Evolutionary conservation across 2,113 vertebrate species (phyloP), one percentile per base, ranked within the genome.

Genomic region (Phaetusa simplex): DNA sequence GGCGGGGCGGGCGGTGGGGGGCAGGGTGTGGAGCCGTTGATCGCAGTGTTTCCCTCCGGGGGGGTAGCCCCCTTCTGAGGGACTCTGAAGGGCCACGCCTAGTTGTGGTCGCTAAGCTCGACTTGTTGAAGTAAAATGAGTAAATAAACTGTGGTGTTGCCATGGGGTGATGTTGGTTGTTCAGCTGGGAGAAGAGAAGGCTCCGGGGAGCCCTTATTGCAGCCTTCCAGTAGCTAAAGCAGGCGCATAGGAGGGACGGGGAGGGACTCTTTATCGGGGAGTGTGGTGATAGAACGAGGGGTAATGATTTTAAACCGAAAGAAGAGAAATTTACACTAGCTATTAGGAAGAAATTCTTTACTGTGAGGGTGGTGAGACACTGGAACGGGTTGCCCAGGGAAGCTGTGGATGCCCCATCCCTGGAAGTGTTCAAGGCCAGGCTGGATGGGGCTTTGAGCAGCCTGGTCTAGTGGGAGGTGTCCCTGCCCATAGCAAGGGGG

Each of bases 51-150:
- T 1, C 43, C n/a, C 14, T 6, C 1, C 2, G 38, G 4, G 45
- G 36, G 52, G 7, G 42, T 40, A 20, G 56, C 34, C 55, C 12
- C 26, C 6, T 32, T 6, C 32, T 2, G 42, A 52, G 50, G 59
- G 34, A 2, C 43, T 4, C 22, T 1, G 5, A 3, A 8, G 15
- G 50, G 43, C 23, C 20, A 0, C 36, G 0, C 5, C 64, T 3
- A 0, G 17, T 1, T 1, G 14, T 2, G 40, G 47, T 10, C 2
- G 12, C 40, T 6, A 1, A 7, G n/a, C 40, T 8, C 4, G 26
- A 1, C 14, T 8, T 10, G 13, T 8, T 14, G 22, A 7, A n/a
- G 24, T 40, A 27, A 47, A 53, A 26, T 4, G 2, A 9, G 7
- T 10, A 9, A 40, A 8, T 14, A 4, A 36, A 2, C 24, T 0